These are phyloP conservation scores for Lasiurus borealis DNA, from an alignment of 2,113 vertebrate species.

Conservation along the genomic window DNA sequence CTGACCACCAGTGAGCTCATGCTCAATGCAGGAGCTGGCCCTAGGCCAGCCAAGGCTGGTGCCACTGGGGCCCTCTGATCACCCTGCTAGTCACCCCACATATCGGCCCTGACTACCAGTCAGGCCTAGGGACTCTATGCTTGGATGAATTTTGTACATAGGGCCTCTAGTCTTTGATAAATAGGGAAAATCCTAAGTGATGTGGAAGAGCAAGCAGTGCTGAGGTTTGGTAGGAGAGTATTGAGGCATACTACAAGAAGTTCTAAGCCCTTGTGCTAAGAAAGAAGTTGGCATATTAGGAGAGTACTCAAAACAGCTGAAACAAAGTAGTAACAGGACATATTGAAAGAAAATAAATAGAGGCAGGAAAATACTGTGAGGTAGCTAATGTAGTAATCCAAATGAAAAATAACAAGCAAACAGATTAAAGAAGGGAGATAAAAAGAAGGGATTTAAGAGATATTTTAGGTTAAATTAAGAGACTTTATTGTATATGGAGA, in stretches of 20 bases:
- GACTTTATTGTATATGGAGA: neutral
- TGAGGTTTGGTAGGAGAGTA: neutral
- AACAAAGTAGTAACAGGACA: neutral
- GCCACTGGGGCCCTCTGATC: too few relatives aligned
- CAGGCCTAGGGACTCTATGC: too few relatives aligned
- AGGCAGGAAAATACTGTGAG: neutral
- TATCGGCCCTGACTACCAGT: too few relatives aligned
- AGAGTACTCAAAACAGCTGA: neutral
- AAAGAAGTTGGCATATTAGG: neutral
- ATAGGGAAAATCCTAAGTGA: neutral
- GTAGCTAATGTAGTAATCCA: neutral
- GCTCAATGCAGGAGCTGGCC: too few relatives aligned
- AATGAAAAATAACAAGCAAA: neutral
- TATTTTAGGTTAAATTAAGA: constrained; percentile 3
- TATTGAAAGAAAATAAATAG: neutral
- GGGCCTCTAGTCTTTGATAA: neutral
- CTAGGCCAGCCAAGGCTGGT: too few relatives aligned
- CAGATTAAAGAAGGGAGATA: neutral
- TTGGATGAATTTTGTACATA: too few relatives aligned
- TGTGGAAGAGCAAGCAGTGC: neutral
- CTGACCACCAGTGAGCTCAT: too few relatives aligned
- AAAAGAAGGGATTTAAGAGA: neutral
- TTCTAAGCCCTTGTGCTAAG: neutral
- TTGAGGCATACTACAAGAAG: neutral
- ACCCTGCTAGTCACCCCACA: too few relatives aligned